Evolutionary conservation across 35 echinoderm and acorn worm species (phyloP), one percentile per base, ranked within the genome.

Genomic region (Strongylocentrotus purpuratus): DNA sequence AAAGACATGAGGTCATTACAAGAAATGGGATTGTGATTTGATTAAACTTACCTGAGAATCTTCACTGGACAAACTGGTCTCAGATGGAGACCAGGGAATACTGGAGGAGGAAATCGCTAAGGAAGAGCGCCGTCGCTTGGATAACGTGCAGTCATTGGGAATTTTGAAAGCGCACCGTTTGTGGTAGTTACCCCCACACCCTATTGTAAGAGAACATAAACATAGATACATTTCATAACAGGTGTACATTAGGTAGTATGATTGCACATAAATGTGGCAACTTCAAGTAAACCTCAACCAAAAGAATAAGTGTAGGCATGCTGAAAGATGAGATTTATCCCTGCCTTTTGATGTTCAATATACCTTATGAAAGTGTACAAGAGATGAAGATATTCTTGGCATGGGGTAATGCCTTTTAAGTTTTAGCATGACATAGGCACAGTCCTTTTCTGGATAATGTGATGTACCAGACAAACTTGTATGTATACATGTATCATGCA

Each of bases 121-220:
- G 59, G 98, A 99, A 70, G 98, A 98, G 86, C 96, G 97, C 48
- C 98, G 96, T 95, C 97, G 90, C 93, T 96, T 97, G 45, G 98
- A 97, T 88, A 97, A 97, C 50, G 96, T 99, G 65, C 98, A 99
- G 87, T 99, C 96, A 92, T 99, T 99, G 50, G 98, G 98, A 78
- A 99, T 99, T 92, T 96, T 99, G 95, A 97, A 99, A 33, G 98
- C 97, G 94, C 98, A 99, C 90, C 98, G 95, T 94, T 99, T 99
- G 92, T 99, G 98, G 78, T 95, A 99, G 87, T 99, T 99, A 47
- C 98, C 97, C 28, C 98, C 98, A 92, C 98, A 99, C 22, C 98
- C 98, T 99, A 88, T 33, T 28, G 65, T n/a, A n/a, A 7, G 20
- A 78, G 25, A 28, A n/a, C 65, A 78, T 22, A 78, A 28, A 94